Percentiles rank a stretch among this genome's conserved stretches.
Evolutionary conservation across 2,797 vertebrate genomes (phyloP).

Genomic region (Orientallactaga sibirica): DNA sequence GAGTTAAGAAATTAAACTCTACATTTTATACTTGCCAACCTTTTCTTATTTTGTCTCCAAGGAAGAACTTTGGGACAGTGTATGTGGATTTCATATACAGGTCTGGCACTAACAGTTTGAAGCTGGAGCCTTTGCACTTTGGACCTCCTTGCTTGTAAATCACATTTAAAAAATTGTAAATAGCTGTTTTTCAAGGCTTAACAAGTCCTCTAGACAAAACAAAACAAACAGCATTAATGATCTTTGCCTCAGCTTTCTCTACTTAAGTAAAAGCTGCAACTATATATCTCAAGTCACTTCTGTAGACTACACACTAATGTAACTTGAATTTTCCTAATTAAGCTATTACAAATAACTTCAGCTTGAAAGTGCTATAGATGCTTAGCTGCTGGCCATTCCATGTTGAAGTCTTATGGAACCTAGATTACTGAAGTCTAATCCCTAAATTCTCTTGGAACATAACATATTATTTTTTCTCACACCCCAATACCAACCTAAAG

Average conservation of each 20-base stretch:
- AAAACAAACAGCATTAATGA: neutral
- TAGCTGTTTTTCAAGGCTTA: neutral
- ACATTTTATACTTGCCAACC: neutral
- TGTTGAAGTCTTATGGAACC: neutral
- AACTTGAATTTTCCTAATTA: neutral
- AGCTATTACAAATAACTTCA: neutral
- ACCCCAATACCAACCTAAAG: neutral
- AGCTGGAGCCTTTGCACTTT: neutral
- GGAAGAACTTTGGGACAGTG: neutral
- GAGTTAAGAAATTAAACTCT: neutral
- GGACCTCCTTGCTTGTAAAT: neutral
- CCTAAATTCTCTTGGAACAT: neutral
- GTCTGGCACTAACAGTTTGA: neutral
- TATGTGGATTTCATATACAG: neutral
- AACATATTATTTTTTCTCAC: neutral
- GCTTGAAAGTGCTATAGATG: neutral
- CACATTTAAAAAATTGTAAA: constrained; percentile 4
- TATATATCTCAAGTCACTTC: constrained; percentile 39
- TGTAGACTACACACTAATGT: neutral
- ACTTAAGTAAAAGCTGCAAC: neutral
- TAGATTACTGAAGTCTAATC: neutral
- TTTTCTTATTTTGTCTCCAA: neutral
- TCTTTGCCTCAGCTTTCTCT: neutral
- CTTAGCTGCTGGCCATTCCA: neutral
- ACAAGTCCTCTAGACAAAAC: neutral